phyloP scores from a whole-genome alignment of 2,113 vertebrate species.

The Crotalus tigris region DNA sequence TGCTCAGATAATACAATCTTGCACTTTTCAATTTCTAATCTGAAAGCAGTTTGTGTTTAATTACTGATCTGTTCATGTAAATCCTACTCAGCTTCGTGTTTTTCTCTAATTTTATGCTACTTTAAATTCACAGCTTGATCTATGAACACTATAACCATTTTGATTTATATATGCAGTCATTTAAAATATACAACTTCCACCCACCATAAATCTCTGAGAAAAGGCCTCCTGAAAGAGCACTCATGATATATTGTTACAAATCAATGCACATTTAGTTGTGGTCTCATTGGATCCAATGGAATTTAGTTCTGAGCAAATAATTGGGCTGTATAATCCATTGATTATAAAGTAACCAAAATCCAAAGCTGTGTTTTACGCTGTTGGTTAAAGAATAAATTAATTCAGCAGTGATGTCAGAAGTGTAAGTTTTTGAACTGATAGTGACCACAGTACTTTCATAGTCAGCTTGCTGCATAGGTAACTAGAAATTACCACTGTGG shows the following conservation, averaged over 20 bases:
- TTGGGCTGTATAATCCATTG: background rate
- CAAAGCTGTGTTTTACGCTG: background rate
- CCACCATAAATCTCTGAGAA: conserved; percentile 13
- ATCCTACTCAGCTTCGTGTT: conserved; percentile 3
- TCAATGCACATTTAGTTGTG: background rate
- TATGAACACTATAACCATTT: conserved; percentile 19
- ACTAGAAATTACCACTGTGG: background rate
- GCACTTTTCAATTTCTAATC: background rate
- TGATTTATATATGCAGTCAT: conserved; percentile 15
- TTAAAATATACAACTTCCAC: conserved; percentile 19
- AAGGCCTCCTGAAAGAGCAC: background rate
- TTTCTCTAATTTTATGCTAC: conserved; percentile 15
- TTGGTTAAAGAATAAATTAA: background rate
- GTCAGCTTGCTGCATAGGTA: background rate
- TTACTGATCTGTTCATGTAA: conserved; percentile 9
- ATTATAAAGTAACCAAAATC: background rate
- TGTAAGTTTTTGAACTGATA: background rate
- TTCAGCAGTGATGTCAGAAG: background rate
- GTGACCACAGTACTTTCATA: background rate
- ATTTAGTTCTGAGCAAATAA: background rate
- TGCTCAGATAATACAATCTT: background rate
- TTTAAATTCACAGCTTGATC: conserved; percentile 23
- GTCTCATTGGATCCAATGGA: background rate
- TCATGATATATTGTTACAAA: conserved; percentile 6
- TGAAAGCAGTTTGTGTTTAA: conserved; percentile 19